These are phyloP conservation scores for Macrophya annulata DNA, from an alignment of 2,888 invertebrate genomes.

Conservation along the genomic window DNA sequence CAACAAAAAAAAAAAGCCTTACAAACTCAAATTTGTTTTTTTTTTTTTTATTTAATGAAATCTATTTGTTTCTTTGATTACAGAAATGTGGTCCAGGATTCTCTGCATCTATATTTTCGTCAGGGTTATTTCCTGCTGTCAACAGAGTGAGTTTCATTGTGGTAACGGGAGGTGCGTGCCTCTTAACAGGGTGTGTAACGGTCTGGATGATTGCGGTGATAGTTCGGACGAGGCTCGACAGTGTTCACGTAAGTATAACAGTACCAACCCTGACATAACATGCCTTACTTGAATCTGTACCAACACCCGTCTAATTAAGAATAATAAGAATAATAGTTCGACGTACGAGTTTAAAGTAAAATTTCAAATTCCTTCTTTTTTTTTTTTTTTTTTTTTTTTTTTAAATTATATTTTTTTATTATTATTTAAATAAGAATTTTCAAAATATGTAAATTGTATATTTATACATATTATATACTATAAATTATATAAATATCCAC, in stretches of 20 bases:
- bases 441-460: neutral
- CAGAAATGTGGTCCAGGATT: constrained; percentile 38
- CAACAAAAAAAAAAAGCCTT: neutral
- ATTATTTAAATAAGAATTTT: no score
- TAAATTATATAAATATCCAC: neutral
- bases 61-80: neutral
- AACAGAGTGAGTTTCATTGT: constrained; percentile 82
- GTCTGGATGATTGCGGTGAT: constrained; percentile 89
- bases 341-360: no score
- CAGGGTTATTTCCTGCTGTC: constrained; percentile 70
- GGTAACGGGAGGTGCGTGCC: constrained; percentile 84
- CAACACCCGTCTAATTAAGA: neutral
- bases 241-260: constrained; percentile 87
- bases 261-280: neutral
- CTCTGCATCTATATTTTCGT: constrained; percentile 31
- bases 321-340: neutral
- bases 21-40: neutral
- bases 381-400: neutral
- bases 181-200: constrained; percentile 89
- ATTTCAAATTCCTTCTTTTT: neutral
- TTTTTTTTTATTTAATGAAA: neutral
- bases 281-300: neutral
- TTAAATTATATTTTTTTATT: no score
- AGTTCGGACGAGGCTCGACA: constrained; percentile 88
- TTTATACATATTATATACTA: neutral